Evolutionary conservation across 37 sponge, comb jelly and placozoan species (phyloP).

Genomic region (Ephydatia muelleri): DNA sequence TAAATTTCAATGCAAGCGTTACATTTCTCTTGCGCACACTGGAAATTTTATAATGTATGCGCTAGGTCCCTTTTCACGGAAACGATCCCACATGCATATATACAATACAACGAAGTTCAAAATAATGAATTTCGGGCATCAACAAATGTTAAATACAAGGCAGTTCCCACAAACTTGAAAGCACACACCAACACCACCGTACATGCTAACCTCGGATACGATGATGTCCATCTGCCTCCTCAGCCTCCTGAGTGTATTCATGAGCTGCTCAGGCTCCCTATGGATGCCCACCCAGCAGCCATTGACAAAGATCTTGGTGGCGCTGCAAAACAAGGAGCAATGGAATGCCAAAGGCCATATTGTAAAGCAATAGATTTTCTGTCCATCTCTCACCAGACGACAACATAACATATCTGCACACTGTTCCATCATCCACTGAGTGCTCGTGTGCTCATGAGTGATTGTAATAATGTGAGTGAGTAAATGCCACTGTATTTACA

Average conservation of each 20-base stretch:
- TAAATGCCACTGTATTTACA: no score
- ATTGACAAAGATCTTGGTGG: conserved; percentile 99
- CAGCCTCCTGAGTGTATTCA: conserved; percentile 96
- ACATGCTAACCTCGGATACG: conserved; percentile 87
- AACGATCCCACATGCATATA: no score
- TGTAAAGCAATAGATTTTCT: no score
- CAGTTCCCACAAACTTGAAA: not conserved
- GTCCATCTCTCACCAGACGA: no score
- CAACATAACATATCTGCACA: not conserved
- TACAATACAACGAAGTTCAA: not conserved
- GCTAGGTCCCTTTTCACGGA: no score
- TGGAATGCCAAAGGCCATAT: not conserved
- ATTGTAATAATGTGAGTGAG: no score
- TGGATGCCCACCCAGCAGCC: conserved; percentile 99
- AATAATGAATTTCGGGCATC: no score
- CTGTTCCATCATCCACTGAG: not conserved
- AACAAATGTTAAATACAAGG: no score
- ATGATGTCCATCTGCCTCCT: conserved; percentile 99
- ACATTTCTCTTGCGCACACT: no score
- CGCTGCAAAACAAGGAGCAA: conserved; percentile 50
- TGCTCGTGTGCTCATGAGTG: no score
- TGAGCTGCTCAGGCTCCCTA: conserved; percentile 96
- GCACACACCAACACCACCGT: not conserved
- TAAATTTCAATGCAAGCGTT: no score
- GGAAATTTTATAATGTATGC: no score